A percentile compares a stretch with the other conserved stretches of the same genome.
Conservation (phyloP, 2,113 vertebrate species). For the Macroglossus sobrinus region DNA sequence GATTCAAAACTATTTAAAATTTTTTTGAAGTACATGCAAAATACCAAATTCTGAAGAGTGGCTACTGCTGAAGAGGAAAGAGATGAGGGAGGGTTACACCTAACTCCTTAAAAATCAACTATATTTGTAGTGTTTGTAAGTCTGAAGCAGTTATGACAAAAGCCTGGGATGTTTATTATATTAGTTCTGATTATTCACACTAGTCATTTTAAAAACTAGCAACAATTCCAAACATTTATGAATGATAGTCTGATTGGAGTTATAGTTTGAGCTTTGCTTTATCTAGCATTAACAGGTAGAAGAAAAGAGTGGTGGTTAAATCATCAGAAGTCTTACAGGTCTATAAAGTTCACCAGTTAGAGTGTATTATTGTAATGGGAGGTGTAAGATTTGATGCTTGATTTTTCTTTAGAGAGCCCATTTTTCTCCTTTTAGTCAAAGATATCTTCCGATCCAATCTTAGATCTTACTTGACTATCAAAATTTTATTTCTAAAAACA, state of each 20-base stretch:
- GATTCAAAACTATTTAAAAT: background rate
- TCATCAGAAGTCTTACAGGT: background rate
- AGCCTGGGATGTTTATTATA: background rate
- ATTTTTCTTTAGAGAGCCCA: background rate
- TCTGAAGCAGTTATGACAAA: background rate
- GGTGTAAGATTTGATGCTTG: background rate
- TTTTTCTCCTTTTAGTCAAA: conserved; percentile 17
- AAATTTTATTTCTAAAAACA: conserved; percentile 45
- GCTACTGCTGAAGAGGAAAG: background rate
- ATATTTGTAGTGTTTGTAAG: background rate
- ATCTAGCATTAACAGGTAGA: background rate
- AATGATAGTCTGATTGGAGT: background rate
- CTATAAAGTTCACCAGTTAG: background rate
- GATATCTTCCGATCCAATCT: background rate
- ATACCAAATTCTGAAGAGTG: background rate
- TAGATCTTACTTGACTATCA: background rate
- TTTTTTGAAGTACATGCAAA: background rate
- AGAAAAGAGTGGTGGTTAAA: background rate
- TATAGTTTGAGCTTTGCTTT: background rate
- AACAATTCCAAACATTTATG: background rate
- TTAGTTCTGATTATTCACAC: background rate
- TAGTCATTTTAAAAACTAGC: background rate
- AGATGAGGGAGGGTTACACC: background rate
- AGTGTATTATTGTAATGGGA: background rate
- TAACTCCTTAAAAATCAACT: background rate